phyloP scores from a whole-genome alignment of 2,113 vertebrate species.

The Salvelinus alpinus region DNA sequence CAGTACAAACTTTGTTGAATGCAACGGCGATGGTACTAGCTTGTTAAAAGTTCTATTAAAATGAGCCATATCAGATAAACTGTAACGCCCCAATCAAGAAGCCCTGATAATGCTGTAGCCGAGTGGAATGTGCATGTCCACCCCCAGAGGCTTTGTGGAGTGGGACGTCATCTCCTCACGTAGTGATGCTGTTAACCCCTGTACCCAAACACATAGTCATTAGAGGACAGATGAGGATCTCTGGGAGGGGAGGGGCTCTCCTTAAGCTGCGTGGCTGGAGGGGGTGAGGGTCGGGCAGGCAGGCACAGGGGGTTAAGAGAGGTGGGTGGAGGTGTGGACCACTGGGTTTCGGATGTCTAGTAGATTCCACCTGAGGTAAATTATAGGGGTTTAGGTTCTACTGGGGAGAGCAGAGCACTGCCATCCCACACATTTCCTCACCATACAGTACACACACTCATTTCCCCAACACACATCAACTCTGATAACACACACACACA shows the following conservation, averaged over 20 bases:
- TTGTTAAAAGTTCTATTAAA: too few species aligned
- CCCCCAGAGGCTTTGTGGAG: conserved; percentile 18
- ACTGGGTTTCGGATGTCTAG: conserved; percentile 68
- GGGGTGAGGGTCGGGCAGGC: too few species aligned
- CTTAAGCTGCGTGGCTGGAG: conserved; percentile 66
- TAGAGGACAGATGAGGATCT: conserved; percentile 75
- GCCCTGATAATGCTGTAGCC: background rate
- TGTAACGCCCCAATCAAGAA: too few species aligned
- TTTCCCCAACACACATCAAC: conserved; percentile 56
- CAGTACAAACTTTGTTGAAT: too few species aligned
- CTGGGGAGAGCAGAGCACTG: conserved; percentile 39
- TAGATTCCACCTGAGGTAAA: conserved; percentile 69
- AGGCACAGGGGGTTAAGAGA: conserved; percentile 46
- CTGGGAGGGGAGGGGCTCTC: conserved; percentile 59
- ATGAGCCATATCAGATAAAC: too few species aligned
- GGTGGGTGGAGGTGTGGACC: conserved; percentile 56
- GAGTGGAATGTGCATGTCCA: background rate
- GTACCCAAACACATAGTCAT: conserved; percentile 66
- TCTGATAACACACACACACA: conserved; percentile 47
- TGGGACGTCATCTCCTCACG: conserved; percentile 31
- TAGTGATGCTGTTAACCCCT: conserved; percentile 61
- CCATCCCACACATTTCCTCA: conserved; percentile 32
- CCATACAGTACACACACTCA: conserved; percentile 18
- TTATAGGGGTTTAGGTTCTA: conserved; percentile 70
- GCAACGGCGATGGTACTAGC: too few species aligned